A percentile compares a stretch with the other conserved stretches of the same genome.
phyloP scores from a whole-genome alignment of 2,888 invertebrate genomes.

The Euproctis similis region DNA sequence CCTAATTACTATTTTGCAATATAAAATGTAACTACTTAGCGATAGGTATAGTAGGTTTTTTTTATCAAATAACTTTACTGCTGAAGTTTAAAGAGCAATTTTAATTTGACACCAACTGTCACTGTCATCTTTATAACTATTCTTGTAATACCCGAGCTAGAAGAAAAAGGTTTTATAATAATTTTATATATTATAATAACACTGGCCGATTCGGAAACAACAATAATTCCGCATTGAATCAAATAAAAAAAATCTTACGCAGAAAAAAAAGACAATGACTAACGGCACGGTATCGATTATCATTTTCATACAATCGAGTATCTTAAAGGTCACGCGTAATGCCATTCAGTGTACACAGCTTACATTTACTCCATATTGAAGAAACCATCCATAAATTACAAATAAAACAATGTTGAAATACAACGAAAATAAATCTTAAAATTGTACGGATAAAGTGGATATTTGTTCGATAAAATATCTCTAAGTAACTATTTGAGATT shows the following conservation, averaged over 20 bases:
- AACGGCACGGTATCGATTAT: constrained; percentile 65
- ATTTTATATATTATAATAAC: too few species aligned
- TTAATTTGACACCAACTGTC: too few species aligned
- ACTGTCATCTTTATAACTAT: too few species aligned
- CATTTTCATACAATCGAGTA: constrained; percentile 67
- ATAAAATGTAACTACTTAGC: too few species aligned
- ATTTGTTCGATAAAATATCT: constrained; percentile 19
- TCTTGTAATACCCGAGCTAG: too few species aligned
- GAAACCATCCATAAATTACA: constrained; percentile 45
- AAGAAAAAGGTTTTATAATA: too few species aligned
- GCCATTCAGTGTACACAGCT: constrained; percentile 54
- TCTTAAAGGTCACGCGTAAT: constrained; percentile 72
- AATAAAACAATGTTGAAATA: constrained; percentile 20
- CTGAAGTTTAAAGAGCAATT: too few species aligned
- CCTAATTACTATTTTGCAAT: too few species aligned
- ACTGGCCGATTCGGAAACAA: constrained; percentile 24
- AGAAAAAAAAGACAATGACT: constrained; percentile 50
- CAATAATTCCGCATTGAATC: too few species aligned
- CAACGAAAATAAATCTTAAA: constrained; percentile 24
- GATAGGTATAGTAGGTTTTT: too few species aligned
- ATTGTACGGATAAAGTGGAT: constrained; percentile 16
- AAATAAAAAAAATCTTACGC: constrained; percentile 22
- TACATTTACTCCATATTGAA: constrained; percentile 53
- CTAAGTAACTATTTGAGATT: constrained; percentile 45
- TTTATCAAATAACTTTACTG: too few species aligned